Evolutionary conservation across 1,140 invertebrate genomes (phyloP).

Genomic region (Phenacoccus solenopsis): DNA sequence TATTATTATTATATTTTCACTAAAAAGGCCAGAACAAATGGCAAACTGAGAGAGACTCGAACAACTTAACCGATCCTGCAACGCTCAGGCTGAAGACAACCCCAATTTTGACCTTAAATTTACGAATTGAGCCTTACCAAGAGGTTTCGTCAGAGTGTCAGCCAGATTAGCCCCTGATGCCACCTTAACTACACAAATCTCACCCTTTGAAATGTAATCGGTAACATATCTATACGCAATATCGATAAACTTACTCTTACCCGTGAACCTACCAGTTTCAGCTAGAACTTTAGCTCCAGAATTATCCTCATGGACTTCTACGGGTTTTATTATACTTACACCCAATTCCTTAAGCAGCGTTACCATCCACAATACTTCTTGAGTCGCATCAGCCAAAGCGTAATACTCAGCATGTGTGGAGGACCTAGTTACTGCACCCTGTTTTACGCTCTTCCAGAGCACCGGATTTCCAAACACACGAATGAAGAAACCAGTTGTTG

Average conservation of each 20-base stretch:
- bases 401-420: constrained; percentile 30
- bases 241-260: background rate
- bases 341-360: background rate
- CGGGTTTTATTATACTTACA: background rate
- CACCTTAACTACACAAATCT: background rate
- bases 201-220: background rate
- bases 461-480: constrained; percentile 23
- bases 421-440: constrained; percentile 27
- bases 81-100: too few species aligned
- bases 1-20: too few species aligned
- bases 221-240: background rate
- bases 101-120: too few species aligned
- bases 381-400: constrained; percentile 26
- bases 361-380: constrained; percentile 24
- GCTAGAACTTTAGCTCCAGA: background rate
- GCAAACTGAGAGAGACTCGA: too few species aligned
- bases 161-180: background rate
- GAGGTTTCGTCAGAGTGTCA: background rate
- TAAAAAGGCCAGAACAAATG: too few species aligned
- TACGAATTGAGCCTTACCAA: background rate
- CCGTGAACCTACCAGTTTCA: background rate
- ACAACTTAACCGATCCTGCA: too few species aligned
- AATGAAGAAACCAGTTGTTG: constrained; percentile 28
- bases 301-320: background rate
- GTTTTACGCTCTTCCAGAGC: constrained; percentile 27